Evolutionary conservation across 2,888 invertebrate species (phyloP).

Genomic region (Drosophila parthenogenetica): DNA sequence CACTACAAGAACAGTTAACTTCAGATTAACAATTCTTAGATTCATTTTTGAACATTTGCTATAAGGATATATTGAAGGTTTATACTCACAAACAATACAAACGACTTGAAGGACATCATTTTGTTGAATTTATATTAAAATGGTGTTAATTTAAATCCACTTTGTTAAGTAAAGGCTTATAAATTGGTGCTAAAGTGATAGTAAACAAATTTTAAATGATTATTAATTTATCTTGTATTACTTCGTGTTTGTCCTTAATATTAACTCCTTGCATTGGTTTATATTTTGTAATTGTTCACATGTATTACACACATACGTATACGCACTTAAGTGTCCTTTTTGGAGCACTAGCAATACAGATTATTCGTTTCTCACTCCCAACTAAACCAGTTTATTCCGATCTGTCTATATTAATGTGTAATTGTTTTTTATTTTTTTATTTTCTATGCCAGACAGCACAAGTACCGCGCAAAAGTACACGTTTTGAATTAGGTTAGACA

Average conservation of each 20-base stretch:
- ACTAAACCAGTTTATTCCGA: conserved; percentile 34
- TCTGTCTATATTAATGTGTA: conserved; percentile 29
- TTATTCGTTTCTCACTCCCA: conserved; percentile 43
- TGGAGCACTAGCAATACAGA: conserved; percentile 24
- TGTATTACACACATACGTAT: conserved; percentile 14
- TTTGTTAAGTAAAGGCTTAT: conserved; percentile 8
- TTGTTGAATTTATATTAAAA: conserved; percentile 41
- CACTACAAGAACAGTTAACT: background rate
- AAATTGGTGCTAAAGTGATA: conserved; percentile 43
- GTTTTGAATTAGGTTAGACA: conserved; percentile 81
- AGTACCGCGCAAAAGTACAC: conserved; percentile 80
- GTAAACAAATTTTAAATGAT: conserved; percentile 25
- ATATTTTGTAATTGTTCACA: background rate
- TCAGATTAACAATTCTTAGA: background rate
- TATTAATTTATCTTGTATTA: background rate
- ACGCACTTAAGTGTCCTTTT: conserved; percentile 47
- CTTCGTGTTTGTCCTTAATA: conserved; percentile 1
- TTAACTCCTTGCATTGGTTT: background rate
- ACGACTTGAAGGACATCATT: conserved; percentile 74
- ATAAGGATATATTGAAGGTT: too few relatives aligned
- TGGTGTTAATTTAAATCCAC: conserved; percentile 33
- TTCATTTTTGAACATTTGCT: too few relatives aligned
- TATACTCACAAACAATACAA: conserved; percentile 74
- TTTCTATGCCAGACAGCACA: conserved; percentile 48
- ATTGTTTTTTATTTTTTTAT: conserved; percentile 22